Base-by-base conservation (phyloP, 2,797 vertebrate genomes). In the Anguilla anguilla region DNA sequence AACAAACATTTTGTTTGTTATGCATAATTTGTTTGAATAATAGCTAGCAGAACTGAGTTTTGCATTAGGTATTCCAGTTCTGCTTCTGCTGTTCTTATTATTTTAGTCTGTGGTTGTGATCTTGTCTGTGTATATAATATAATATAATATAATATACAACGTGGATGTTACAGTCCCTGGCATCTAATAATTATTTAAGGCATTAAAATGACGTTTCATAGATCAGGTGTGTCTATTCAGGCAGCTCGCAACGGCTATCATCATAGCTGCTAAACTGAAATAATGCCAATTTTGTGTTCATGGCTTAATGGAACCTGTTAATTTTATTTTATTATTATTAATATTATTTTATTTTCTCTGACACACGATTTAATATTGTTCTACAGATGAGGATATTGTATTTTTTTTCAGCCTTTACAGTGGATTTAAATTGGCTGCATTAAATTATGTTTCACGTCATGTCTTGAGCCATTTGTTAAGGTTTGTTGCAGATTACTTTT, bases 371-470 rank as follows among this genome's bases (percentile, higher is more conserved):
- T 59, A 69, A 46, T 72, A 28, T 39, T 49, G 55, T 83, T 28
- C 77, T 51, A 61, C 46, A 67, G 46, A 79, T 85, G 53, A 79
- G 84, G 84, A 55, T 57, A 83, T 83, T 31, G 46, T 86, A 77
- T 57, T 88, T 84, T 35, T 57, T 57, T 57, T 15, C 55, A 57
- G 15, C 55, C 55, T 57, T 57, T 57, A 85, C 61, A 67, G 87
- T 88, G 86, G 67, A 72, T 85, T 85, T 84, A 55, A 85, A 86
- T 85, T 31, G 79, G 67, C 74, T 43, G 61, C 77, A 89, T 85
- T 85, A 85, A 88, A 88, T 85, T 81, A 88, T 90, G 90, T 88
- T 90, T 77, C 84, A 55, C 89, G 57, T 89, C 81, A 59, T 57
- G 67, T 84, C 77, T 61, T 87, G 25, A 90, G 89, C 83, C 88